Conservation (phyloP, 2,797 vertebrate species). For the Rhinatrema bivittatum region DNA sequence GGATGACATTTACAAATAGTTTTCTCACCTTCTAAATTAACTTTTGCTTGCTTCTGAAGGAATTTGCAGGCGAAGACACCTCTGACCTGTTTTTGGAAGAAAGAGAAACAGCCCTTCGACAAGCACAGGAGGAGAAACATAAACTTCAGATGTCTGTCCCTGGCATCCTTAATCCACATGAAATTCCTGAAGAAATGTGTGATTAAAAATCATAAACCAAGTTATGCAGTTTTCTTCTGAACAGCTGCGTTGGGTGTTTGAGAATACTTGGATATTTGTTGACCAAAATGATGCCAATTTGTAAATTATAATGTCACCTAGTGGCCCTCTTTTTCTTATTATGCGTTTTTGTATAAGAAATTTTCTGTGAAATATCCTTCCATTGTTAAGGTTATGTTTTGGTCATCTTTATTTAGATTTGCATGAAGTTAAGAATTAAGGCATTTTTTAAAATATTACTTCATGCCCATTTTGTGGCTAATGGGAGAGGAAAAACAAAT, state of each 20-base stretch:
- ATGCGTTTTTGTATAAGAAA: constrained; percentile 84
- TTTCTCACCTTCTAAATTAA: no score
- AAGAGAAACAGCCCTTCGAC: constrained; percentile 86
- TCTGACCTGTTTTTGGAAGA: constrained; percentile 95
- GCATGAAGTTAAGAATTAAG: constrained; percentile 80
- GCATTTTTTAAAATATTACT: constrained; percentile 60
- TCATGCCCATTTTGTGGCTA: constrained; percentile 65
- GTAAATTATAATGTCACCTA: constrained; percentile 91
- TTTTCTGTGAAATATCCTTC: constrained; percentile 79
- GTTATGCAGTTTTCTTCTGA: constrained; percentile 54
- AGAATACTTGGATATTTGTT: constrained; percentile 80
- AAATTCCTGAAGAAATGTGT: constrained; percentile 98
- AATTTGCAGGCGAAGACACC: constrained; percentile 96
- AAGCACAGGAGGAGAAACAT: constrained; percentile 97
- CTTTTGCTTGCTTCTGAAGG: constrained; percentile 50
- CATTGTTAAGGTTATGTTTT: constrained; percentile 75
- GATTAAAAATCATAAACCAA: constrained; percentile 72
- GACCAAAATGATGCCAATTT: constrained; percentile 97
- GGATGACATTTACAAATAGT: no score
- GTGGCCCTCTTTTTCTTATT: constrained; percentile 96
- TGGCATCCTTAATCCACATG: constrained; percentile 96
- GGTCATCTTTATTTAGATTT: constrained; percentile 73
- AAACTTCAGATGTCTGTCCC: constrained; percentile 97
- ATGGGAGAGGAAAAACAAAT: constrained; percentile 61
- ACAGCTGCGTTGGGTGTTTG: constrained; percentile 58